Evolutionary conservation across 2,888 invertebrate species (phyloP), one percentile per base, ranked within the genome.

Genomic region (Nemurella pictetii): DNA sequence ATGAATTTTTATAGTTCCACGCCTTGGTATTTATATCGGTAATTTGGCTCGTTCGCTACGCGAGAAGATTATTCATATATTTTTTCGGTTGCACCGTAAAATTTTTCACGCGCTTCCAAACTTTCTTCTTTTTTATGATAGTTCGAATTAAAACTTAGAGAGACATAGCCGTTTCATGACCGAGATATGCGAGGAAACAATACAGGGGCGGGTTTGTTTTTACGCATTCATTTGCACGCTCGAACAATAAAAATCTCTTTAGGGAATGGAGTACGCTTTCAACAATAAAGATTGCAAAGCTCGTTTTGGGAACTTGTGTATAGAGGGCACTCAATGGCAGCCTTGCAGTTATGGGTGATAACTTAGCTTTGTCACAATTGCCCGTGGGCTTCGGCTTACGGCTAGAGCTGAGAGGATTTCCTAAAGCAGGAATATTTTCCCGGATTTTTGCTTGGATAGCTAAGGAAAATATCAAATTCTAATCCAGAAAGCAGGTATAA

Each of bases 1-100:
- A 82, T 82, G 82, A 82, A 82, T 82, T 82, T 72, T 82, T 82
- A 30, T 82, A 72, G 72, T 55, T 72, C 29, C 55, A 72, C 82
- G 72, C 55, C 80, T 30, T 25, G 28, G 82, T 55, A 82, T 82
- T 82, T 82, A 82, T 55, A 82, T 82, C 29, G 82, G 82, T 82
- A 82, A 82, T 82, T 82, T 55, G n/a, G 55, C 29, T 82, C 82
- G 35, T 81, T 55, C 55, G 2, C 27, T 27, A 72, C 26, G 35
- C 36, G 55, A 55, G 55, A 82, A 82, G 82, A 82, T 82, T 82
- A 82, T 82, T 82, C 82, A 82, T 82, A 82, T 82, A 36, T 82
- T 82, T 82, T 72, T 35, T 12, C 72, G 72, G 25, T 7, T 72
- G 72, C 26, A 72, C 26, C 55, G 82, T 82, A 82, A 82, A 82